A percentile compares a stretch with the other conserved stretches of the same genome.
Conservation (phyloP, 2,888 invertebrate species). For the Zaprionus bogoriensis region DNA sequence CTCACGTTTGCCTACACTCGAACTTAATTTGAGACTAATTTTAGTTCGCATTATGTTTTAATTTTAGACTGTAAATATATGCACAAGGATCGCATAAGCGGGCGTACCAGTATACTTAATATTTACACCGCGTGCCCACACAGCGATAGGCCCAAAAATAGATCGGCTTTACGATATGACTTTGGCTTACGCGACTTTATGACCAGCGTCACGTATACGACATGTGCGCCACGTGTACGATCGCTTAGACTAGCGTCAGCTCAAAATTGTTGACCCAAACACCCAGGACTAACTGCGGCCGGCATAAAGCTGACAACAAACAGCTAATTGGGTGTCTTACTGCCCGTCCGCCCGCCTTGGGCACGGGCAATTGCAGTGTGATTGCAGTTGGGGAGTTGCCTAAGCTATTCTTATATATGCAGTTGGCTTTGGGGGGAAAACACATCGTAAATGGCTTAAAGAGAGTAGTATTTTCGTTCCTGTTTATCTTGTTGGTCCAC, state of each 20-base stretch:
- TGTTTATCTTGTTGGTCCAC: neutral
- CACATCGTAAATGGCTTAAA: neutral
- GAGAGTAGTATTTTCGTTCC: neutral
- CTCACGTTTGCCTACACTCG: conserved; percentile 31
- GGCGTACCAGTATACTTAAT: neutral
- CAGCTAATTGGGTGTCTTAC: neutral
- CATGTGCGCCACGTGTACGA: neutral
- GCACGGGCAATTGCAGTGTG: neutral
- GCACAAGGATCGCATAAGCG: conserved; percentile 11
- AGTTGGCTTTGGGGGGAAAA: neutral
- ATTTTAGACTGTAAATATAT: conserved; percentile 39
- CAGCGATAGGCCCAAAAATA: conserved; percentile 29
- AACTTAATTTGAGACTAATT: conserved; percentile 30
- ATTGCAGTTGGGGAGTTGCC: neutral
- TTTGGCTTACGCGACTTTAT: no score
- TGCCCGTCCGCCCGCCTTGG: neutral
- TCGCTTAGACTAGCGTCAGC: neutral
- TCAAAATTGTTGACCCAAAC: neutral
- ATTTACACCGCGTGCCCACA: conserved; percentile 2
- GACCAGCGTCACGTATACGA: neutral
- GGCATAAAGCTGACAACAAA: neutral
- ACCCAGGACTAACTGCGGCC: neutral
- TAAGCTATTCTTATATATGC: neutral
- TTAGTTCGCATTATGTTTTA: conserved; percentile 26
- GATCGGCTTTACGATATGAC: neutral